Evolutionary conservation across 2,113 vertebrate species (phyloP), one percentile per base, ranked within the genome.

Genomic region (Ceyx margarethae): DNA sequence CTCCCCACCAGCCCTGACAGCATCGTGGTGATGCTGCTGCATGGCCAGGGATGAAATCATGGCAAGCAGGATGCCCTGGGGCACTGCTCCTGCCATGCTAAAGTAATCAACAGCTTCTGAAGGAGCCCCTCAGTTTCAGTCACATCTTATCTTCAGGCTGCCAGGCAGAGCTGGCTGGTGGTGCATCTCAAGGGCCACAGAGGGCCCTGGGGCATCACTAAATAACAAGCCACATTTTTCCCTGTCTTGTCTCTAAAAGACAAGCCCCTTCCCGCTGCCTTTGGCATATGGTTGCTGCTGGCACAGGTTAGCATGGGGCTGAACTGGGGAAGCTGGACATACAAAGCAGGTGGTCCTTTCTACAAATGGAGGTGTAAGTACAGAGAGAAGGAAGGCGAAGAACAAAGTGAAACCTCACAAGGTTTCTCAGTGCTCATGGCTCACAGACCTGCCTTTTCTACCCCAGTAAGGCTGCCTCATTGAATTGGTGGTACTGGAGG

Each of bases 121-220:
- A 79, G 66, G 62, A 66, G 42, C 15, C 14, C 28, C 62, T 81
- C 29, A 28, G 65, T 35, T 54, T 19, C 29, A 45, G 71, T 12
- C 29, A 23, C 4, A 9, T 73, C 33, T 40, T 35, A 18, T 43
- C 56, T 11, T 35, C 64, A 66, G 33, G 28, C 3, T 78, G 17
- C 46, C 0, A 0, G 9, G 13, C 9, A 35, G 71, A 50, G 37
- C 0, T 61, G 17, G 13, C 42, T n/a, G 67, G 51, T 58, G 76
- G 48, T 28, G 46, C 46, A 40, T 15, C 33, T 69, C 54, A 23
- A 7, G n/a, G 42, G 50, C 33, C 46, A 51, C 73, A 92, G 81
- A 42, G 74, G 54, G 23, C 25, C 46, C 43, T 28, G n/a, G 72
- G 58, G 58, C 28, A 45, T 2, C 15, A 40, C 11, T 15, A 22